Percentiles rank a stretch among this genome's conserved stretches.
Conservation (phyloP, 2,888 invertebrate species). For the Caenorhabditis zanzibari region DNA sequence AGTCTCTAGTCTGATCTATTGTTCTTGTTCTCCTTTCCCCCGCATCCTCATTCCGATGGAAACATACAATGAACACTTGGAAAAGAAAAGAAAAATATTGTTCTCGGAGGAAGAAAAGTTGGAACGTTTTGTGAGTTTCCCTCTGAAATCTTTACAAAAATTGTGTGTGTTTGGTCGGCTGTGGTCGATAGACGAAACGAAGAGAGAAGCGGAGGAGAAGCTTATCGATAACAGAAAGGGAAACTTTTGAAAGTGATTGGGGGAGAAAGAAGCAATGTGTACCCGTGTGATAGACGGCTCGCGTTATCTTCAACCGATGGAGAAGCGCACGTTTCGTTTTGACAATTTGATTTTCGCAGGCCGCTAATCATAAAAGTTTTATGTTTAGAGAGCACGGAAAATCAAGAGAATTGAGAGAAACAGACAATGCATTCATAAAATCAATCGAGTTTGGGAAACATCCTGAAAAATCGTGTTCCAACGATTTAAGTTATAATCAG, state of each 20-base stretch:
- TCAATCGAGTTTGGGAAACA: constrained; percentile 51
- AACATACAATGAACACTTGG: constrained; percentile 15
- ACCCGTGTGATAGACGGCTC: constrained; percentile 49
- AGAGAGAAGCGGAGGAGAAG: constrained; percentile 17
- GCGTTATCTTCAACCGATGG: constrained; percentile 20
- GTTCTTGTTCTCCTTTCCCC: constrained; percentile 24
- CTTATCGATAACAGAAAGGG: constrained; percentile 46
- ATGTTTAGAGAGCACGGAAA: constrained; percentile 21
- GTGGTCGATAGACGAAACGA: constrained; percentile 45
- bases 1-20: constrained; percentile 56
- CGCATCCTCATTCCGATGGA: neutral
- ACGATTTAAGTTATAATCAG: neutral
- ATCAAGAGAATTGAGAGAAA: constrained; percentile 13
- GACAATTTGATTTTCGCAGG: constrained; percentile 14
- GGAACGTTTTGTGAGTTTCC: constrained; percentile 7
- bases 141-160: constrained; percentile 7
- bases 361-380: constrained; percentile 55
- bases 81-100: neutral
- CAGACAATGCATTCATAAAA: constrained; percentile 20
- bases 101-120: neutral
- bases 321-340: constrained; percentile 34
- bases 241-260: constrained; percentile 60
- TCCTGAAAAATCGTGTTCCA: neutral
- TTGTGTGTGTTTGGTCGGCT: constrained; percentile 33
- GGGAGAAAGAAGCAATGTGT: constrained; percentile 34